A percentile compares a stretch with the other conserved stretches of the same genome.
Conservation (phyloP, 30 jellyfish, hydroid and myxozoan genomes). For the Chironex yamaguchii region DNA sequence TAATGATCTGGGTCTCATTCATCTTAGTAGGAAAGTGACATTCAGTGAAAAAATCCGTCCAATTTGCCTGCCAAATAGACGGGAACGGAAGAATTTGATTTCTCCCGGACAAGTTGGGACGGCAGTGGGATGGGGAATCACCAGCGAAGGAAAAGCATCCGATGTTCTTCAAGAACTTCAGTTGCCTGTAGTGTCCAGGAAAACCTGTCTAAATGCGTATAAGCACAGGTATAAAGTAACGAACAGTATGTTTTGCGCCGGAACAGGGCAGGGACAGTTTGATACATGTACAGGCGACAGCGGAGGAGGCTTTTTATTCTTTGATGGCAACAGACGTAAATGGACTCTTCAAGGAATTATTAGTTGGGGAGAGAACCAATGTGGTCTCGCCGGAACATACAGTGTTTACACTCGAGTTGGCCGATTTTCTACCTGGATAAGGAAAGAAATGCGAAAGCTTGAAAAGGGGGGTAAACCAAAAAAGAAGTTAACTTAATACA, state of each 20-base stretch:
- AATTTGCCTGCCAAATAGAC: conserved; percentile 87
- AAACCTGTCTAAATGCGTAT: conserved; percentile 80
- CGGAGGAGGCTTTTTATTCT: conserved; percentile 93
- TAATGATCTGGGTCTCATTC: conserved; percentile 94
- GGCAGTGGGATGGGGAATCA: conserved; percentile 97
- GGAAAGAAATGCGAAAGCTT: conserved; percentile 57
- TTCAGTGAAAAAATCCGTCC: conserved; percentile 81
- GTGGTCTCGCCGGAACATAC: conserved; percentile 92
- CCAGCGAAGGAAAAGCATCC: conserved; percentile 71
- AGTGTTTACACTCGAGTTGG: conserved; percentile 94
- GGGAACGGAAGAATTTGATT: conserved; percentile 27
- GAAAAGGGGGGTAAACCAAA: no score
- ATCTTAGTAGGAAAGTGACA: conserved; percentile 51
- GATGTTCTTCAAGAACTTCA: conserved; percentile 70
- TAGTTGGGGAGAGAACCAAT: conserved; percentile 94
- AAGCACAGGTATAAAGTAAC: conserved; percentile 67
- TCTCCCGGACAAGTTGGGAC: conserved; percentile 75
- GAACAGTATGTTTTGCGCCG: conserved; percentile 97
- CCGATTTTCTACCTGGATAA: conserved; percentile 83
- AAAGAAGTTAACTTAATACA: no score
- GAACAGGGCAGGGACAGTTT: conserved; percentile 52
- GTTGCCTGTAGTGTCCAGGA: conserved; percentile 81
- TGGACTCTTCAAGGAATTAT: conserved; percentile 96
- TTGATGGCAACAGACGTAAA: conserved; percentile 77
- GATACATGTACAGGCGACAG: conserved; percentile 99